phyloP scores from a whole-genome alignment of 2,888 invertebrate genomes.

The Epinotia nisella region DNA sequence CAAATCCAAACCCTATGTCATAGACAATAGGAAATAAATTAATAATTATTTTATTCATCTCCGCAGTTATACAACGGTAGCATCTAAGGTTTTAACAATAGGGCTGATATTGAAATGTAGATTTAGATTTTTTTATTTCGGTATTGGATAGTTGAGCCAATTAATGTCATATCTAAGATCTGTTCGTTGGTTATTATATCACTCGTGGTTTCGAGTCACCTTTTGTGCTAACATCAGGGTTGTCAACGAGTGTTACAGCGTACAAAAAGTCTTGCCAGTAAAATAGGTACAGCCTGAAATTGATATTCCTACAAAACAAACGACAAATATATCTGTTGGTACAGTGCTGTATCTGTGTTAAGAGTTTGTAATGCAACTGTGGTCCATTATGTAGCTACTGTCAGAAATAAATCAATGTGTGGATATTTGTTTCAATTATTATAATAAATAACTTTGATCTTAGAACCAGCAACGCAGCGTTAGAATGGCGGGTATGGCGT shows the following conservation, averaged over 20 bases:
- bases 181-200: conserved; percentile 77
- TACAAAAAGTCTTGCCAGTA: too few species aligned
- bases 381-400: too few species aligned
- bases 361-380: too few species aligned
- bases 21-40: background rate
- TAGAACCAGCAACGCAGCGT: background rate
- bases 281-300: too few species aligned
- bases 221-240: conserved; percentile 63
- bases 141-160: conserved; percentile 78
- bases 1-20: background rate
- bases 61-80: background rate
- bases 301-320: too few species aligned
- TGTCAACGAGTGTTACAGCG: conserved; percentile 49
- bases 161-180: conserved; percentile 81
- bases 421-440: too few species aligned
- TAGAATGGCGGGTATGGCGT: too few species aligned
- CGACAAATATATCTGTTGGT: too few species aligned
- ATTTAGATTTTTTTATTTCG: conserved; percentile 57
- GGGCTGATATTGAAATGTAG: conserved; percentile 9
- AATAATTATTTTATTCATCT: background rate
- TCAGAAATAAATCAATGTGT: too few species aligned
- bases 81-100: background rate
- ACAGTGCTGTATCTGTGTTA: too few species aligned
- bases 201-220: conserved; percentile 70
- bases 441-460: conserved; percentile 15